A percentile compares a stretch with the other conserved stretches of the same genome.
Evolutionary conservation across 2,113 vertebrate species (phyloP).

Genomic region (Gavia stellata): DNA sequence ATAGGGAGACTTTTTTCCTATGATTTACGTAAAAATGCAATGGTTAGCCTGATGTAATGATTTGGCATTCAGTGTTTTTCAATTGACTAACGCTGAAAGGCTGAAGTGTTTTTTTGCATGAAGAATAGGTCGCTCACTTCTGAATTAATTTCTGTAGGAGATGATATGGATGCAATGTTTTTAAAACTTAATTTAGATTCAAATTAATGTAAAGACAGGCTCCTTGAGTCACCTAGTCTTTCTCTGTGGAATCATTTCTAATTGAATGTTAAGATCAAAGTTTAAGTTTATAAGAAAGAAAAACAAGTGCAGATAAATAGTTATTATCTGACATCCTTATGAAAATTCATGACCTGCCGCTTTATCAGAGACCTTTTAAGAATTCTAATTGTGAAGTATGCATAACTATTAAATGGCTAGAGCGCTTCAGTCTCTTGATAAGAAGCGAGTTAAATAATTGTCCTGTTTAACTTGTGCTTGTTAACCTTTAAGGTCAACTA

Average conservation of each 20-base stretch:
- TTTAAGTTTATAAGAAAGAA: constrained; percentile 85
- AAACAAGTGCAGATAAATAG: constrained; percentile 84
- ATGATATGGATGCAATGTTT: constrained; percentile 27
- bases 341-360: constrained; percentile 78
- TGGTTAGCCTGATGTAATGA: constrained; percentile 1
- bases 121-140: constrained; percentile 15
- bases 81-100: not conserved
- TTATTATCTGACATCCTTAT: constrained; percentile 79
- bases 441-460: constrained; percentile 87
- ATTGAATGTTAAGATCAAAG: constrained; percentile 85
- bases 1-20: not conserved
- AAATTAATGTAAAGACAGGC: constrained; percentile 50
- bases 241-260: constrained; percentile 70
- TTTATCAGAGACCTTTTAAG: constrained; percentile 76
- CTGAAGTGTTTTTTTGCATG: not conserved
- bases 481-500: constrained; percentile 90
- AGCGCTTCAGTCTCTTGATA: constrained; percentile 77
- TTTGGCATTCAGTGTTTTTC: constrained; percentile 12
- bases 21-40: constrained; percentile 24
- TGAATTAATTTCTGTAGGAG: constrained; percentile 38
- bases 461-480: constrained; percentile 87
- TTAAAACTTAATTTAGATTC: constrained; percentile 50
- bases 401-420: constrained; percentile 74
- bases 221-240: constrained; percentile 67
- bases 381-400: constrained; percentile 80